Conservation (phyloP, 2,113 vertebrate species). For the Macrotus californicus region DNA sequence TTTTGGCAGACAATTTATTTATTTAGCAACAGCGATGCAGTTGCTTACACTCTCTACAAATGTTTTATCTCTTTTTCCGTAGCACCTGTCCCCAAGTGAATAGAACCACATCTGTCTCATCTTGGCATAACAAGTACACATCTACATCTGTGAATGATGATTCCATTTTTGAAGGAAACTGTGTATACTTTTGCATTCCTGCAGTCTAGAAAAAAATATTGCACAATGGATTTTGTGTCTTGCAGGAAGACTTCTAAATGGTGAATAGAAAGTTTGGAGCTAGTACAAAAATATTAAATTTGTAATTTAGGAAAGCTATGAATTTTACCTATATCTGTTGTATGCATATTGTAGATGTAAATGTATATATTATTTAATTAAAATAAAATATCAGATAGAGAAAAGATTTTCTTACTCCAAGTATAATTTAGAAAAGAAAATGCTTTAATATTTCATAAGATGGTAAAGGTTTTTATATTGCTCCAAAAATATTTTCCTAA, state of each 20-base stretch:
- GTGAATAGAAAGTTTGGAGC: constrained; percentile 76
- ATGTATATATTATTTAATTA: background rate
- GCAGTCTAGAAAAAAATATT: constrained; percentile 77
- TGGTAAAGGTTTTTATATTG: background rate
- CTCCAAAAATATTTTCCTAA: constrained; percentile 43
- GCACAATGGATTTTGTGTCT: constrained; percentile 82
- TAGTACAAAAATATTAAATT: constrained; percentile 70
- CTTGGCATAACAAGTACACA: constrained; percentile 86
- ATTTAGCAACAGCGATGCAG: constrained; percentile 84
- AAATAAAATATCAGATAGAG: background rate
- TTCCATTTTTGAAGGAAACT: constrained; percentile 84
- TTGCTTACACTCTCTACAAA: constrained; percentile 87
- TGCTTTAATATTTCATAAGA: background rate
- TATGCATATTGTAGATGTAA: background rate
- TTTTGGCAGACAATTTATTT: constrained; percentile 85
- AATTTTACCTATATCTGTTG: background rate
- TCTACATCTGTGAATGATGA: constrained; percentile 87
- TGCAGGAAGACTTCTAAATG: constrained; percentile 77
- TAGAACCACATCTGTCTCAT: constrained; percentile 89
- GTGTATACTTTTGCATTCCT: constrained; percentile 81
- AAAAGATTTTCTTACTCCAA: constrained; percentile 3
- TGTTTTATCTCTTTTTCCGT: constrained; percentile 89
- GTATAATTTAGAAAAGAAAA: background rate
- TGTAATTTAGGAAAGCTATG: constrained; percentile 26
- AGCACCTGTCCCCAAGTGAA: constrained; percentile 89